Percentiles rank a stretch among this genome's conserved stretches.
Evolutionary conservation across 2,888 invertebrate species (phyloP).

Genomic region (Perizoma flavofasciatum): DNA sequence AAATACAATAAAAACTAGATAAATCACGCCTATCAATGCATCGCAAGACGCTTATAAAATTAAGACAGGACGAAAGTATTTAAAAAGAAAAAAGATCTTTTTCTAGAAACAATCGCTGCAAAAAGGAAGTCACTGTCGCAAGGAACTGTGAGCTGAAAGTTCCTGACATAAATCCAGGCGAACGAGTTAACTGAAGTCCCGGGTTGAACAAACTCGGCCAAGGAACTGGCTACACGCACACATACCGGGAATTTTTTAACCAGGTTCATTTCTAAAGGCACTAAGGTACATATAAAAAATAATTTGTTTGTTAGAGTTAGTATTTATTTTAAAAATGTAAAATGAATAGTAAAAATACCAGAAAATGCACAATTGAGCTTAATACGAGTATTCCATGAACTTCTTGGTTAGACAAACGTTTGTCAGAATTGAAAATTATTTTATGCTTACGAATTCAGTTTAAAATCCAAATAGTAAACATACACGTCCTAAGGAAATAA

Average conservation of each 20-base stretch:
- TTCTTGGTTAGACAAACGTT: neutral
- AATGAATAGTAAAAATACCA: neutral
- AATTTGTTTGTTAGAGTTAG: neutral
- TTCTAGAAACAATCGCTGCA: conserved; percentile 59
- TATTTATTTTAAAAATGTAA: too few species aligned
- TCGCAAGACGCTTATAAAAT: conserved; percentile 20
- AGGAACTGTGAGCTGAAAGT: conserved; percentile 65
- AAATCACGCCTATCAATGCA: conserved; percentile 9
- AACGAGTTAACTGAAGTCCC: conserved; percentile 72
- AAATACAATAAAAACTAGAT: too few species aligned
- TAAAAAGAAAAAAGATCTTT: conserved; percentile 50
- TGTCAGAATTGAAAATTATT: neutral
- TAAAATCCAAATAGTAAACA: neutral
- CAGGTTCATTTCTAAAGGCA: conserved; percentile 28
- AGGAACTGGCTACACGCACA: conserved; percentile 52
- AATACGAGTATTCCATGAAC: neutral
- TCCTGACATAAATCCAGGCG: conserved; percentile 66
- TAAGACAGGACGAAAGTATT: conserved; percentile 43
- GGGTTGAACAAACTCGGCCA: conserved; percentile 70
- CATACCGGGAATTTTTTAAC: conserved; percentile 44
- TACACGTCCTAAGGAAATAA: conserved; percentile 22
- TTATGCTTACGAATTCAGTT: neutral
- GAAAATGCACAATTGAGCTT: neutral
- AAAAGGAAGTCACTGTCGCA: conserved; percentile 67
- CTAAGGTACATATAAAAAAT: conserved; percentile 9